phyloP scores from a whole-genome alignment of 92 coral and sea anemone species.

The Pocillopora grandis region DNA sequence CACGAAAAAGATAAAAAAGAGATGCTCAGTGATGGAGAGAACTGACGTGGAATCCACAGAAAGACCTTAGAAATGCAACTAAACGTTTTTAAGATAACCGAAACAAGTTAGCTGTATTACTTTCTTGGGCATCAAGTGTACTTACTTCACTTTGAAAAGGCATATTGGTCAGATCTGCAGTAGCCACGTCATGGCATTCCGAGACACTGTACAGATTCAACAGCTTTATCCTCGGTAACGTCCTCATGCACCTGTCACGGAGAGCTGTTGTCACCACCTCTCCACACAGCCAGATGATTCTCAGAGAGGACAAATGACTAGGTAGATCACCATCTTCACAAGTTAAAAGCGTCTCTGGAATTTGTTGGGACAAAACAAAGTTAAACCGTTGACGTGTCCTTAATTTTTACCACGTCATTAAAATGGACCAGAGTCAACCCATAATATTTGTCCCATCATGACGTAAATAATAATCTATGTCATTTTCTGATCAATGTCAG shows the following conservation, averaged over 20 bases:
- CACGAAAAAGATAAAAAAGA: background rate
- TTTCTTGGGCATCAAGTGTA: background rate
- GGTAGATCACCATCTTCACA: conserved; percentile 70
- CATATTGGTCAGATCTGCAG: conserved; percentile 66
- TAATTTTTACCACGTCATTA: background rate
- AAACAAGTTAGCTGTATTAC: background rate
- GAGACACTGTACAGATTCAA: conserved; percentile 84
- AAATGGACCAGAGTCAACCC: background rate
- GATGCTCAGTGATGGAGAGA: background rate
- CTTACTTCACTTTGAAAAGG: conserved; percentile 82
- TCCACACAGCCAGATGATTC: conserved; percentile 81
- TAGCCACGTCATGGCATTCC: conserved; percentile 86
- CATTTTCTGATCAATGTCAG: too few relatives aligned
- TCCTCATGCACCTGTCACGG: conserved; percentile 78
- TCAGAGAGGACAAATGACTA: conserved; percentile 50
- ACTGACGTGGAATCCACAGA: background rate
- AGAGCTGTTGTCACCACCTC: conserved; percentile 92
- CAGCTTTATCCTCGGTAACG: conserved; percentile 70
- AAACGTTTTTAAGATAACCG: too few relatives aligned
- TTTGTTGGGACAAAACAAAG: background rate
- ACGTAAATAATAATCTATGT: too few relatives aligned
- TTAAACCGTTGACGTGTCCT: background rate
- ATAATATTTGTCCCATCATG: too few relatives aligned
- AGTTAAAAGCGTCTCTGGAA: conserved; percentile 74
- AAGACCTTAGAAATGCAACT: too few relatives aligned